Conservation (phyloP, 2,888 invertebrate species). For the Cordylochernes scorpioides region DNA sequence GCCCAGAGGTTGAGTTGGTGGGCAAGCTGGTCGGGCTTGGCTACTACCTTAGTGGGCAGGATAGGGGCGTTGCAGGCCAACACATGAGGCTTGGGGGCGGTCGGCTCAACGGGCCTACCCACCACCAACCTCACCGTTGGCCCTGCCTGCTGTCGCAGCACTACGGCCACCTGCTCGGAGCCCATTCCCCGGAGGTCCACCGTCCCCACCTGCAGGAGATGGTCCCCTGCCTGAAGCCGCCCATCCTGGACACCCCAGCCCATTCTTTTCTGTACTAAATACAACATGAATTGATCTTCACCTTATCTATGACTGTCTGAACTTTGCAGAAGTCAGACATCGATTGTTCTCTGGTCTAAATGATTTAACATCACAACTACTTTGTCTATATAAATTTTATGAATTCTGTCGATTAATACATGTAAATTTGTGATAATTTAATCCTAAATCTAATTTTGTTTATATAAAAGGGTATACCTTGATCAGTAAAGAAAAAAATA, state of each 20-base stretch:
- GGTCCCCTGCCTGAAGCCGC: constrained; percentile 82
- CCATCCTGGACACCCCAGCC: constrained; percentile 77
- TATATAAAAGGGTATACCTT: too few species aligned
- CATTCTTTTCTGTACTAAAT: too few species aligned
- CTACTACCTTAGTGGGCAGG: constrained; percentile 61
- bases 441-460: too few species aligned
- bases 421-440: too few species aligned
- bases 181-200: constrained; percentile 85
- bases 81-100: constrained; percentile 37
- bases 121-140: constrained; percentile 81
- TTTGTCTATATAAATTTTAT: too few species aligned
- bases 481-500: too few species aligned
- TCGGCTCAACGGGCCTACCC: constrained; percentile 62
- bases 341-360: too few species aligned
- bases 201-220: constrained; percentile 80
- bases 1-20: constrained; percentile 35
- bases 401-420: too few species aligned
- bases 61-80: constrained; percentile 51
- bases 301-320: too few species aligned
- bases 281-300: too few species aligned
- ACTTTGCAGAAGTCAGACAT: too few species aligned
- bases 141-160: constrained; percentile 48
- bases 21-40: constrained; percentile 54
- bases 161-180: constrained; percentile 75
- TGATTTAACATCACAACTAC: too few species aligned